Conservation (phyloP, 1,140 invertebrate genomes). For the Notospermus geniculatus region DNA sequence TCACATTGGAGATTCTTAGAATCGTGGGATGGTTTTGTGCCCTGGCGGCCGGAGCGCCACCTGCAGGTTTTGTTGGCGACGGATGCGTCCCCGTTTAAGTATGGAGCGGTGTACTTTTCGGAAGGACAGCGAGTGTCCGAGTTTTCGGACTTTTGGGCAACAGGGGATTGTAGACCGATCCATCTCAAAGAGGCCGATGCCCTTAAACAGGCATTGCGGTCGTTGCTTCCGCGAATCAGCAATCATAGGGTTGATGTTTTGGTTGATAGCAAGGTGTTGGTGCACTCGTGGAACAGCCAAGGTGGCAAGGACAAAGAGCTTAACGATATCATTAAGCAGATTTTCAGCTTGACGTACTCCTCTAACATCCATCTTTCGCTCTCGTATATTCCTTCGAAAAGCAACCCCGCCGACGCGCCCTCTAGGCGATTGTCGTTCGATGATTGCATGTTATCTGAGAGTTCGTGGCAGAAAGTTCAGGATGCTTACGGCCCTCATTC, state of each 20-base stretch:
- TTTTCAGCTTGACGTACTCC: neutral
- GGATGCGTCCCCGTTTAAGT: neutral
- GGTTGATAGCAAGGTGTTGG: neutral
- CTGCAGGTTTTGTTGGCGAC: neutral
- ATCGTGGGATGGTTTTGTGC: neutral
- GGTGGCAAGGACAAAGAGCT: neutral
- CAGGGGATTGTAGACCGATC: neutral
- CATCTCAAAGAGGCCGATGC: neutral
- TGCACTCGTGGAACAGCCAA: neutral
- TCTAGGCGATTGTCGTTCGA: neutral
- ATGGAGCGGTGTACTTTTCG: neutral
- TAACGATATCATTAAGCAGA: neutral
- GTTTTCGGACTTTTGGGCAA: neutral
- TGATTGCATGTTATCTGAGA: neutral
- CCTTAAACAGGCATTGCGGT: neutral
- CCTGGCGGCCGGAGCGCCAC: neutral
- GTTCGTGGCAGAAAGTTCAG: neutral
- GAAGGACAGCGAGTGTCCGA: neutral
- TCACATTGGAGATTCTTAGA: neutral
- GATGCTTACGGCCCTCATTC: neutral
- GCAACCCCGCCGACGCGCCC: neutral
- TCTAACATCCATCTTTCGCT: neutral
- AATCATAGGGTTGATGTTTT: neutral
- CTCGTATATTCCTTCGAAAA: neutral
- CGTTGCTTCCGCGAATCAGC: neutral